Evolutionary conservation across 2,797 vertebrate species (phyloP).

Genomic region (Trachops cirrhosus): DNA sequence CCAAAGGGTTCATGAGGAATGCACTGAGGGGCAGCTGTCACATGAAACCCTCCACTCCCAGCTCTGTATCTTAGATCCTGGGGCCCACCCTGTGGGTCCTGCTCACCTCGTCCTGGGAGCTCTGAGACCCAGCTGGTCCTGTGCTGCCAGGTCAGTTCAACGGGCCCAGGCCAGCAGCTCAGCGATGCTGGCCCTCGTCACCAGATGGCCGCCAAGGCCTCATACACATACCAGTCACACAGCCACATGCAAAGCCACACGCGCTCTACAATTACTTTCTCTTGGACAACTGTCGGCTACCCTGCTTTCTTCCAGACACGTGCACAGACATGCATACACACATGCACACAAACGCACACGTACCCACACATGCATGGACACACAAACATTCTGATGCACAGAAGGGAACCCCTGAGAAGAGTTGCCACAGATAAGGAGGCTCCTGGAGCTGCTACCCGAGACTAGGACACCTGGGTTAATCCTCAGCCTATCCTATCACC

Average conservation of each 20-base stretch:
- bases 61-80: not conserved
- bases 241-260: not conserved
- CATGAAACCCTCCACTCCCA: not conserved
- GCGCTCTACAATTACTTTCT: not conserved
- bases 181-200: accelerated
- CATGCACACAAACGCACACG: not conserved
- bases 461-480: not conserved
- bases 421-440: not conserved
- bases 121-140: not conserved
- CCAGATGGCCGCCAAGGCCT: not conserved
- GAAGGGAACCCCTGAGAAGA: not conserved
- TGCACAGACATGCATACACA: not conserved
- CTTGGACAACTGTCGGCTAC: not conserved
- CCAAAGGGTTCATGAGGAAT: not conserved
- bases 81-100: not conserved
- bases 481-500: not conserved
- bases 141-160: accelerated
- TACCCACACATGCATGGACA: not conserved
- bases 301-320: slow-evolving; percentile 22
- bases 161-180: not conserved
- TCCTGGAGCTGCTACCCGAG: not conserved
- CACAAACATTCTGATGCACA: not conserved
- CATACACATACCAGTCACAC: not conserved
- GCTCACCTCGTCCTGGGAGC: not conserved
- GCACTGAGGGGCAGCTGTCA: not conserved